Evolutionary conservation across 2,888 invertebrate species (phyloP), one percentile per base, ranked within the genome.

Genomic region (Microctonus aethiopoides): DNA sequence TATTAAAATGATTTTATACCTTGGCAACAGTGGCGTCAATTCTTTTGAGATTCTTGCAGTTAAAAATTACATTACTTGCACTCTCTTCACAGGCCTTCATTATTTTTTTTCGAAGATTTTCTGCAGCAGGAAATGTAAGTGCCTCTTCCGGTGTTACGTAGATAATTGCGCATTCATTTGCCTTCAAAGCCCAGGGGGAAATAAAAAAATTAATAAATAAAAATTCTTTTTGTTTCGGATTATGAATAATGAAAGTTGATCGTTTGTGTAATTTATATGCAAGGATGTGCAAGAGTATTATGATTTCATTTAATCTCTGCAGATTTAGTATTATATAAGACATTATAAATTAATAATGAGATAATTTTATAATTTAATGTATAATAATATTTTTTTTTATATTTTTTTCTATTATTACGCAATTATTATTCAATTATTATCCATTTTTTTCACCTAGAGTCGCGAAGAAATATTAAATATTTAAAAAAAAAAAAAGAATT

Each of bases 81-180:
- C 74, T 78, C 46, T 75, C 72, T 51, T 79, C 77, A 9, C 77
- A 78, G 46, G 80, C 72, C 41, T 81, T 81, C 70, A 89, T 84
- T 64, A 90, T 83, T 20, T 79, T 79, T 71, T 88, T 87, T 59
- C 90, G 86, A 78, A 95, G 88, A 87, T 90, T 92, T 87, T 95
- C 95, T 0, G 94, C 93, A 3, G 94, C 92, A n/a, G 95, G 93
- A 87, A 94, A 95, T 68, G 91, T 89, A 63, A 95, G 88, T 79
- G 91, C 91, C 77, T 92, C 91, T 82, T 92, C 91, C 64, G 94
- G 92, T 69, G 89, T 89, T 54, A 93, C 91, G 76, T 93, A 82
- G 78, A 91, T 87, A 9, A 89, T 83, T 71, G 87, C 86, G 13
- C 82, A 80, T 11, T 86, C 86, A 26, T 85, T 83, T 29, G 88